These are phyloP conservation scores for Phymorhynchus buccinoides DNA, from an alignment of 1,140 invertebrate genomes.

Conservation along the genomic window DNA sequence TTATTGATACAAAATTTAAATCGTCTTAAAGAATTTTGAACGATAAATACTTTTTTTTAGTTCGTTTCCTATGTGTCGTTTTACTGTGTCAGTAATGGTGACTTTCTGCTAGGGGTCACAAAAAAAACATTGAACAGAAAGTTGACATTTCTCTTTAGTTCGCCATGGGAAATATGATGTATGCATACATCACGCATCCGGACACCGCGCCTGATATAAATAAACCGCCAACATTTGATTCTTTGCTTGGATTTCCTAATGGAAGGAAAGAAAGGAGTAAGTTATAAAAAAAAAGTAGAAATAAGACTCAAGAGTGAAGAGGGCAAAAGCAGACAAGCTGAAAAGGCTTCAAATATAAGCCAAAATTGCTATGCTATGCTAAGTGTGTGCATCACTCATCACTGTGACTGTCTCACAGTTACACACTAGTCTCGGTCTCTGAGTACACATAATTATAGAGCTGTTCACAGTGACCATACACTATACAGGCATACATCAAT, in stretches of 20 bases:
- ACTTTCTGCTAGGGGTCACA: constrained; percentile 6
- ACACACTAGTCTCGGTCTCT: too few relatives aligned
- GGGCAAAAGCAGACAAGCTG: too few relatives aligned
- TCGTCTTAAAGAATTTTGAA: not conserved
- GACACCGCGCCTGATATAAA: constrained; percentile 75
- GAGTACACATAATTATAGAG: too few relatives aligned
- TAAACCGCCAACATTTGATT: constrained; percentile 84
- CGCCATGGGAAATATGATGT: constrained; percentile 52
- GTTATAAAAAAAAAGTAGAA: not conserved
- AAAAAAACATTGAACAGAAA: not conserved
- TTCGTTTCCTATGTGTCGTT: not conserved
- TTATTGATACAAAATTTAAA: not conserved
- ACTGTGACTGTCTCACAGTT: too few relatives aligned
- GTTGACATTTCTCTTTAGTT: not conserved
- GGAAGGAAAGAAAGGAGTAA: constrained; percentile 84
- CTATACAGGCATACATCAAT: too few relatives aligned
- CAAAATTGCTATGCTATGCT: too few relatives aligned
- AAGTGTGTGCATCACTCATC: too few relatives aligned
- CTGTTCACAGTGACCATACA: too few relatives aligned
- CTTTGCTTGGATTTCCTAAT: constrained; percentile 82
- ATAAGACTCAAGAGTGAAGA: too few relatives aligned
- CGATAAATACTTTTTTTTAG: not conserved
- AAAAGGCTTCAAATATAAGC: too few relatives aligned
- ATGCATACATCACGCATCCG: constrained; percentile 51
- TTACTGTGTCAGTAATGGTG: not conserved